phyloP scores from a whole-genome alignment of 2,888 invertebrate genomes.

The Lomographa bimaculata region DNA sequence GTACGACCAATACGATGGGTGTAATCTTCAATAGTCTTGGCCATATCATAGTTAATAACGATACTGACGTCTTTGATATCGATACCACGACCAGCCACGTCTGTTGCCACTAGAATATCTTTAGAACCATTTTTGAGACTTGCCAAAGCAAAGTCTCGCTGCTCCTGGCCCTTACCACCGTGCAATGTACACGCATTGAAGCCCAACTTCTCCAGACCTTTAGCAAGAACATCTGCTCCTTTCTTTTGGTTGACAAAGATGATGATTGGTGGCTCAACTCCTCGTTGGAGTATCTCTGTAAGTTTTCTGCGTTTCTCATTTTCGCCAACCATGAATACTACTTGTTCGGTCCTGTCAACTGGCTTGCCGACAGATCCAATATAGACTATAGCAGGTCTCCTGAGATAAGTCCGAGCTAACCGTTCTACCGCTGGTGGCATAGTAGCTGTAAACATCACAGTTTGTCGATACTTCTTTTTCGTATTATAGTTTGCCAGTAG shows the following conservation, averaged over 20 bases:
- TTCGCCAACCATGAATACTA: constrained; percentile 97
- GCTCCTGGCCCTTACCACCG: constrained; percentile 99
- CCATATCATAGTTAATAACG: constrained; percentile 99
- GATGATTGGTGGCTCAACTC: constrained; percentile 98
- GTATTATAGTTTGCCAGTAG: constrained; percentile 96
- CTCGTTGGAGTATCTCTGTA: constrained; percentile 93
- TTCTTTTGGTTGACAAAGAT: constrained; percentile 99
- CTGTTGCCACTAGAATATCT: constrained; percentile 99
- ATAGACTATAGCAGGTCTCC: constrained; percentile 98
- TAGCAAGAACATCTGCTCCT: constrained; percentile 98
- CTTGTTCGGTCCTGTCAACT: constrained; percentile 98
- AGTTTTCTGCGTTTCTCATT: constrained; percentile 98
- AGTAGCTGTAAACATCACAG: constrained; percentile 99
- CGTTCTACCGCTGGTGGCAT: constrained; percentile 99
- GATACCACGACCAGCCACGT: constrained; percentile 99
- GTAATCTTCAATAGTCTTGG: constrained; percentile 98
- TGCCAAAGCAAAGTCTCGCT: constrained; percentile 98
- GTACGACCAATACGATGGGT: constrained; percentile 99
- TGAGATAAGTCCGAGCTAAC: constrained; percentile 95
- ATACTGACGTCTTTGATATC: constrained; percentile 99
- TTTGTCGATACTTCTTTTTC: constrained; percentile 99
- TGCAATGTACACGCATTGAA: constrained; percentile 98
- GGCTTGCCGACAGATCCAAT: constrained; percentile 99
- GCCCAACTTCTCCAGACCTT: constrained; percentile 97
- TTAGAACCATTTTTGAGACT: constrained; percentile 98